Evolutionary conservation across 2,113 vertebrate species (phyloP).

Genomic region (Scytalopus superciliaris): DNA sequence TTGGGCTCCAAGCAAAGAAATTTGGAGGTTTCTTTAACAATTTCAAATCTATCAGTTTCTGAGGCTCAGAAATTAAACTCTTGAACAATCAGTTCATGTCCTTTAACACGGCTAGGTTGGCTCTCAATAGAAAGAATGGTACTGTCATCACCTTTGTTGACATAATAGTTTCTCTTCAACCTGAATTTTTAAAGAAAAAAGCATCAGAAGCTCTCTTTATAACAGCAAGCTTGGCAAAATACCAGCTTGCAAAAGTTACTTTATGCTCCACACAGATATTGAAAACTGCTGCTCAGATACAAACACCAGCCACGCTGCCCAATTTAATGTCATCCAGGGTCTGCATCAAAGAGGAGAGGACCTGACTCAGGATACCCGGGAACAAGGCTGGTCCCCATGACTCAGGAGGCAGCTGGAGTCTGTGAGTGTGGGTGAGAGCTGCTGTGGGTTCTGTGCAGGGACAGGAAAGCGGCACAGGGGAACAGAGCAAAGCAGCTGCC

Average conservation of each 20-base stretch:
- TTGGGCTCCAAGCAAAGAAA: not conserved
- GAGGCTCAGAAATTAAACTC: not conserved
- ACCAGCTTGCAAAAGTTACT: not conserved
- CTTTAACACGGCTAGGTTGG: not conserved
- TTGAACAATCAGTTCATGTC: not conserved
- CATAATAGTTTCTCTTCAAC: not conserved
- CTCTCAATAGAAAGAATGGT: not conserved
- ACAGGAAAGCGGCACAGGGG: rapidly evolving
- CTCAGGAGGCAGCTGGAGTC: not conserved
- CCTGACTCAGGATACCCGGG: not conserved
- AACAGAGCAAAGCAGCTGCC: not conserved
- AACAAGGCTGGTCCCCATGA: no score
- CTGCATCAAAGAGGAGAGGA: not conserved
- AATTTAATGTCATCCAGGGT: not conserved
- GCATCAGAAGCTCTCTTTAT: not conserved
- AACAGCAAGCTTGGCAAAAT: not conserved
- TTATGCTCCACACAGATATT: not conserved
- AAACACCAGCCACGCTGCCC: not conserved
- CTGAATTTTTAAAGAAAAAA: not conserved
- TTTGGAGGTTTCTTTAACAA: not conserved
- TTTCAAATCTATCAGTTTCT: not conserved
- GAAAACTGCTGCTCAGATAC: not conserved
- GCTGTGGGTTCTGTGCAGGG: not conserved
- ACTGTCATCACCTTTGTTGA: not conserved
- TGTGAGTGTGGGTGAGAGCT: rapidly evolving